These are phyloP conservation scores for Vultur gryphus DNA, from an alignment of 2,797 vertebrate genomes.

Conservation along the genomic window DNA sequence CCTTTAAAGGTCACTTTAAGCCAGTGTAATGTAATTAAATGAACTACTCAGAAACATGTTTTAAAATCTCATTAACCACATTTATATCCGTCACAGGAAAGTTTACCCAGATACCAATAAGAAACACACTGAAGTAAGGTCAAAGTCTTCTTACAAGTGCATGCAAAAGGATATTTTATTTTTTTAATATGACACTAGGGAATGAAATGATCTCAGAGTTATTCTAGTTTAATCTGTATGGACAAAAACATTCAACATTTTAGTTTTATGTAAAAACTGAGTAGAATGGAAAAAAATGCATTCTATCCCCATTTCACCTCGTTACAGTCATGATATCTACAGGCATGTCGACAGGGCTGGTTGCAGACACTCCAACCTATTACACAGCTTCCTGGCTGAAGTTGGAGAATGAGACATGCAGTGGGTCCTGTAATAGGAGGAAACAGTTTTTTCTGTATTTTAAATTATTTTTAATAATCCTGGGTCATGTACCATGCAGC, in stretches of 20 bases:
- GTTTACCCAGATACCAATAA: not conserved
- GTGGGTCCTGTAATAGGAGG: not conserved
- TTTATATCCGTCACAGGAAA: slow-evolving; percentile 12
- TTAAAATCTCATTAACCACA: slow-evolving; percentile 12
- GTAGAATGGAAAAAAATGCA: not conserved
- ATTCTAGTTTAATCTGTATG: not conserved
- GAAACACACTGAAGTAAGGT: not conserved
- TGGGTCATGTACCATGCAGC: not conserved
- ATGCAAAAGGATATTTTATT: not conserved
- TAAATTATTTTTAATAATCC: not conserved
- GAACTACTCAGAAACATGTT: not conserved
- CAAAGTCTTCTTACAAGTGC: not conserved
- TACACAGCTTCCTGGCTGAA: not conserved
- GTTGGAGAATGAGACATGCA: not conserved
- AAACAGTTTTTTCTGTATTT: not conserved
- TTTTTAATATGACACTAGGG: not conserved
- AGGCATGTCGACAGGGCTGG: not conserved
- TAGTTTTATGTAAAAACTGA: not conserved
- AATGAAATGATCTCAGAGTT: not conserved
- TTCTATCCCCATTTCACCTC: not conserved
- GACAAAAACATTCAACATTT: not conserved
- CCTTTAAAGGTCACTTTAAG: slow-evolving; percentile 42
- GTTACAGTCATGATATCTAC: not conserved
- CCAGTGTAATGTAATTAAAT: not conserved
- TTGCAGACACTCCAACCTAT: not conserved